Percentiles rank a stretch among this genome's conserved stretches.
These are phyloP conservation scores for Hypotaenidia philippensis DNA, from an alignment of 2,797 vertebrate species.

Conservation along the genomic window DNA sequence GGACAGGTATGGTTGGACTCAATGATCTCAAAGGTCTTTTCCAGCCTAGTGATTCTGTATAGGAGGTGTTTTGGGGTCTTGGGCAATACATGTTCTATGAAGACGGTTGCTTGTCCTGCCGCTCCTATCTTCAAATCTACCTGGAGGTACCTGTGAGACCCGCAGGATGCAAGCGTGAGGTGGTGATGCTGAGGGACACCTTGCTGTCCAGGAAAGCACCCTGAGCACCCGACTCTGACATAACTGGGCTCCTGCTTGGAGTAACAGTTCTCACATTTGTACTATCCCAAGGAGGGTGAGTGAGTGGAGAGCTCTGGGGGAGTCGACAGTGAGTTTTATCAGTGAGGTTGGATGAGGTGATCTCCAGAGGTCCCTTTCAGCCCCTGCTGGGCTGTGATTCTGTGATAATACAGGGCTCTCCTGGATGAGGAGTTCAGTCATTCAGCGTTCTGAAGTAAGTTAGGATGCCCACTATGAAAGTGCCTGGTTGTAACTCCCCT, in stretches of 20 bases:
- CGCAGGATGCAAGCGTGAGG: accelerated
- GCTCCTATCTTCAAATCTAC: neutral
- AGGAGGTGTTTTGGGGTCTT: neutral
- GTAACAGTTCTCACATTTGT: too few species aligned
- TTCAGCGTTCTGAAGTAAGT: accelerated
- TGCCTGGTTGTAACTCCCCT: accelerated
- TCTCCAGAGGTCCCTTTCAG: too few species aligned
- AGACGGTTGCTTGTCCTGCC: neutral
- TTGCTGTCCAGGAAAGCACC: accelerated
- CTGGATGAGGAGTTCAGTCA: accelerated
- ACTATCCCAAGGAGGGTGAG: accelerated
- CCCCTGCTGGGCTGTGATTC: too few species aligned
- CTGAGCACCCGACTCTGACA: accelerated
- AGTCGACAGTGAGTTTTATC: too few species aligned
- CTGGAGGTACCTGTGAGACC: accelerated
- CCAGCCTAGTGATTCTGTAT: too few species aligned
- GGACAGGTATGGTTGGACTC: too few species aligned
- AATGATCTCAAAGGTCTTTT: too few species aligned
- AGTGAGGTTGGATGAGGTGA: too few species aligned
- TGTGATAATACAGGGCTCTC: neutral
- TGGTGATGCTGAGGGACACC: neutral
- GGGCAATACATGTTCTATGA: neutral
- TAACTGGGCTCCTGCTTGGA: accelerated
- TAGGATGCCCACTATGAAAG: neutral
- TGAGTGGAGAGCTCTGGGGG: neutral